Evolutionary conservation across 2,888 invertebrate species (phyloP), one percentile per base, ranked within the genome.

Genomic region (Antheraea assamensis): DNA sequence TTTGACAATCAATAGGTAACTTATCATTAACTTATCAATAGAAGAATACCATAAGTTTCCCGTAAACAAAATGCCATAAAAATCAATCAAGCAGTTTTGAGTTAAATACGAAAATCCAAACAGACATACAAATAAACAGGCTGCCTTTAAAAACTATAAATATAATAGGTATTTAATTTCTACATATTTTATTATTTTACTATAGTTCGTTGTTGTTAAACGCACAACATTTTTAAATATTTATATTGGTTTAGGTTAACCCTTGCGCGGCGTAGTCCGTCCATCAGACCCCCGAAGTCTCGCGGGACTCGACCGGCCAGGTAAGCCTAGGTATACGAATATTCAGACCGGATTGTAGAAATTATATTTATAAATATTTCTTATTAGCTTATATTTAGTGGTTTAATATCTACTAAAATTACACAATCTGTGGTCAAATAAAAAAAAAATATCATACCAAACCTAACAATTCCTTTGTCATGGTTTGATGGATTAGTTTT

Each of bases 191-290:
- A 68, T 21, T 55, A 24, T 24, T 68, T n/a, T 68, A 35, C 35
- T 35, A 68, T 68, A 68, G 68, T 68, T 35, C 8, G 4, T 35
- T n/a, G 68, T 68, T 68, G 66, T 74, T 74, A 71, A 74, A 71
- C 74, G 74, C 66, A 70, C 66, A 74, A 74, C 74, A 66, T 89
- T 84, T 83, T 94, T 90, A 92, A 93, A 93, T 94, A 94, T 94
- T 94, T 92, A 94, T 89, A 88, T 88, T 90, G 91, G 89, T 90
- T 89, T 89, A 90, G 92, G 93, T 91, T 92, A 93, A 93, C 93
- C 93, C 91, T 90, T 89, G 86, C 86, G 83, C 85, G 82, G 87
- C 85, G 82, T 83, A 80, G 90, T 90, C 90, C 87, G 92, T 93
- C 93, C 90, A 91, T 93, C 93, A 94, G 91, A 86, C 85, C 87